A percentile compares a stretch with the other conserved stretches of the same genome.
Conservation (phyloP, 2,888 invertebrate genomes). For the Bruchidius siliquastri region DNA sequence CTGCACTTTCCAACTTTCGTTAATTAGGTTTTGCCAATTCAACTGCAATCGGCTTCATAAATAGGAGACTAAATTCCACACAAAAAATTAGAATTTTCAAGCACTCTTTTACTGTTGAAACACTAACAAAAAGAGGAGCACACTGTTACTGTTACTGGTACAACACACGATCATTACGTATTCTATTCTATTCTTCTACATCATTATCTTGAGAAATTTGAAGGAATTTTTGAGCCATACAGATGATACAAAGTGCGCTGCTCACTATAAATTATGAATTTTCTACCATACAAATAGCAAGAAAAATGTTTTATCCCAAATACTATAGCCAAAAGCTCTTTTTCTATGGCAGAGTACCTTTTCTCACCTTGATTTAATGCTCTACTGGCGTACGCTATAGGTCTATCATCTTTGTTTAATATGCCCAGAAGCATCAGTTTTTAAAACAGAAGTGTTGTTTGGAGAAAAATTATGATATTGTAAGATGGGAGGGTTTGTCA, state of each 20-base stretch:
- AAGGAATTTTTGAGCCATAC: not conserved
- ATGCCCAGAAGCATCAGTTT: conserved; percentile 11
- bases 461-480: conserved; percentile 12
- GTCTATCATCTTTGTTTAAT: conserved; percentile 10
- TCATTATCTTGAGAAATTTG: no score
- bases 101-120: no score
- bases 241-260: not conserved
- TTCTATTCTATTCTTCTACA: no score
- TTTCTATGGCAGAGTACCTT: not conserved
- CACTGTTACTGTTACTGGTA: no score
- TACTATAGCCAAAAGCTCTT: not conserved
- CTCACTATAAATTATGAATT: not conserved
- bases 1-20: no score
- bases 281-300: not conserved
- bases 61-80: no score
- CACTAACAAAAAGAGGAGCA: no score
- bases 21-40: no score
- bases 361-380: not conserved
- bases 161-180: no score
- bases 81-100: no score
- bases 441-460: conserved; percentile 9
- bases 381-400: not conserved
- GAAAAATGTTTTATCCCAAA: not conserved
- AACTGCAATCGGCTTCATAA: no score
- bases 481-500: conserved; percentile 12